Evolutionary conservation across 2,888 invertebrate genomes (phyloP), one percentile per base, ranked within the genome.

Genomic region (Cephalotes varians): DNA sequence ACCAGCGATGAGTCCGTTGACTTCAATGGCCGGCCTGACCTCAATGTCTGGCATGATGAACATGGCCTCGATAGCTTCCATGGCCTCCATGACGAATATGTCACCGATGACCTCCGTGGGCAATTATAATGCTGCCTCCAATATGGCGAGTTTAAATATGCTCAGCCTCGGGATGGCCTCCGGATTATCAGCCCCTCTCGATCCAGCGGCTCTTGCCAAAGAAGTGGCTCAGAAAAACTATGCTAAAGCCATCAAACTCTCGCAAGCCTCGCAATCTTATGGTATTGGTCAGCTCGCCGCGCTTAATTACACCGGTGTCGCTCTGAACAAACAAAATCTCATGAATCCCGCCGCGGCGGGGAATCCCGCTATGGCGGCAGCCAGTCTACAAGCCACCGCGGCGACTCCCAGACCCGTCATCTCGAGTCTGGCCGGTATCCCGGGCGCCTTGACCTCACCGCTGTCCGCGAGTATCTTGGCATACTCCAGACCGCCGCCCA

Each of bases 221-320:
- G 97, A 97, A 92, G 97, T 97, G 86, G 97, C 97, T 54, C 97
- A 97, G 93, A 97, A 97, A 95, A 97, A 97, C 94, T 97, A 97
- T 94, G 97, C 97, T 51, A 97, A 97, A 94, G 97, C 97, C 18
- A 95, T 97, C 67, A 96, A 97, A 92, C 94, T 96, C 87, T 96
- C 96, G 10, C 95, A 95, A 37, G 94, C 87, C 65, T 79, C 87
- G 0, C 91, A 91, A 31, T 87, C 91, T 6, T 89, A 91, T 89
- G 84, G 91, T 87, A 82, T 94, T 51, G 95, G 95, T 89, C 96
- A 96, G 25, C 94, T 96, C 54, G 96, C 96, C 83, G 96, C 96
- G 1, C 94, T 96, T 44, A 96, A 96, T 92, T 97, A 97, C 93
- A 96, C 97, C 12, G 97, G 97, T 44, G 96, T 97, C 69, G 96